Evolutionary conservation across 2,113 vertebrate species (phyloP).

Genomic region (Potamarius usumacintae): DNA sequence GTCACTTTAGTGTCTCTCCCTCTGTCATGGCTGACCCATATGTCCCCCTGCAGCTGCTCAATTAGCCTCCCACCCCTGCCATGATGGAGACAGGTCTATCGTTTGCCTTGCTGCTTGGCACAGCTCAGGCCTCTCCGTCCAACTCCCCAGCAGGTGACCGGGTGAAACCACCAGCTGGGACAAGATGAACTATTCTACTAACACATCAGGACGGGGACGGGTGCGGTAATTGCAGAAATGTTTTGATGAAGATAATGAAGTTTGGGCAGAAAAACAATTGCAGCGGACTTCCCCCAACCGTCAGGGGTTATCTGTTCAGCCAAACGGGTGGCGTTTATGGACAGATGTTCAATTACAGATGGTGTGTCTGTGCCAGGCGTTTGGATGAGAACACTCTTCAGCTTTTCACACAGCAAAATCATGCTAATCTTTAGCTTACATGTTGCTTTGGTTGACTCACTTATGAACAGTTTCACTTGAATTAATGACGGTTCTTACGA

Average conservation of each 20-base stretch:
- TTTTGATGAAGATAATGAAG: conserved; percentile 62
- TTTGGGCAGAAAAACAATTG: conserved; percentile 43
- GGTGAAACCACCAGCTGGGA: conserved; percentile 40
- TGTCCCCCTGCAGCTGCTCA: conserved; percentile 72
- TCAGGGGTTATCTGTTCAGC: conserved; percentile 55
- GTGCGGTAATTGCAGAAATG: conserved; percentile 56
- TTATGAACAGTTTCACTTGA: neutral
- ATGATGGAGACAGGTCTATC: conserved; percentile 51
- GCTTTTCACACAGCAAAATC: conserved; percentile 24
- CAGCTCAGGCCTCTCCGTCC: conserved; percentile 58
- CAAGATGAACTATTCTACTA: conserved; percentile 65
- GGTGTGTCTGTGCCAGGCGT: conserved; percentile 40
- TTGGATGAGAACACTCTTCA: conserved; percentile 24
- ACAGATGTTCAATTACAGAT: conserved; percentile 66
- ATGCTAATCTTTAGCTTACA: neutral
- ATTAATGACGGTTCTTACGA: neutral
- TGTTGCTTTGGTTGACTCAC: neutral
- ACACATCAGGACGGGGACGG: conserved; percentile 60
- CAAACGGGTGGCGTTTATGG: conserved; percentile 48
- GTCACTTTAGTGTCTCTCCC: conserved; percentile 40
- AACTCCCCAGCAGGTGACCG: conserved; percentile 65
- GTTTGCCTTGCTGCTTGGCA: conserved; percentile 35
- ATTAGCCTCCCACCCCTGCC: conserved; percentile 66
- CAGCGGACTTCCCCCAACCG: conserved; percentile 52
- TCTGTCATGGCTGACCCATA: conserved; percentile 62